phyloP scores from a whole-genome alignment of 2,113 vertebrate genomes.

The Colinus virginianus region DNA sequence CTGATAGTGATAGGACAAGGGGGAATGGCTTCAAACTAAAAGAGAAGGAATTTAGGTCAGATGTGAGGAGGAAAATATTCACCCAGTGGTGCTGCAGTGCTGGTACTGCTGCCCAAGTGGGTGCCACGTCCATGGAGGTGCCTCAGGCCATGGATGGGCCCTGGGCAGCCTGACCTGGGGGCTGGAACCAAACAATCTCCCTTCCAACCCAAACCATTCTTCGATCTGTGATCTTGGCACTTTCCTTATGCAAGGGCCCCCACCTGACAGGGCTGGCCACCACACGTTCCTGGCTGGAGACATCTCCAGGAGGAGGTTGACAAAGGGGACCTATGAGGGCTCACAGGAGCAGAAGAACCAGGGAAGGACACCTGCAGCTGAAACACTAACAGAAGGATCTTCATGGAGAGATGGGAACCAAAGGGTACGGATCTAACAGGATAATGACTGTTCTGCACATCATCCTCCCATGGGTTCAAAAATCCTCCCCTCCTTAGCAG shows the following conservation, averaged over 20 bases:
- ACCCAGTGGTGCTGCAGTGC: not conserved
- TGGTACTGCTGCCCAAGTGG: not conserved
- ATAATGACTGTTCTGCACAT: rapidly evolving
- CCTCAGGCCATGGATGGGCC: too few relatives aligned
- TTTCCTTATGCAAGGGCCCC: rapidly evolving
- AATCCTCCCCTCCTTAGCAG: not conserved
- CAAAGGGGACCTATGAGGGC: not conserved
- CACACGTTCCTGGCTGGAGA: not conserved
- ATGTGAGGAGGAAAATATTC: not conserved
- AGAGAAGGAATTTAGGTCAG: not conserved
- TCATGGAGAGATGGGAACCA: not conserved
- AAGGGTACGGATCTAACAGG: rapidly evolving
- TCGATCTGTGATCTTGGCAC: rapidly evolving
- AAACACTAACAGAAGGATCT: not conserved
- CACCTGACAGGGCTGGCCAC: not conserved
- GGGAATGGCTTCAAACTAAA: not conserved
- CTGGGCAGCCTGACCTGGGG: not conserved
- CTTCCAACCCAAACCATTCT: not conserved
- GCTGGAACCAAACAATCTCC: not conserved
- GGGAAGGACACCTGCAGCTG: not conserved
- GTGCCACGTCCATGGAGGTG: not conserved
- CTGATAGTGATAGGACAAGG: not conserved
- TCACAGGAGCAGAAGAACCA: not conserved
- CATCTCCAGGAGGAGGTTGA: not conserved
- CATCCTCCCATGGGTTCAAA: not conserved